These are phyloP conservation scores for Phrynocephalus guinanensis DNA, from an alignment of 2,797 vertebrate species.

Conservation along the genomic window DNA sequence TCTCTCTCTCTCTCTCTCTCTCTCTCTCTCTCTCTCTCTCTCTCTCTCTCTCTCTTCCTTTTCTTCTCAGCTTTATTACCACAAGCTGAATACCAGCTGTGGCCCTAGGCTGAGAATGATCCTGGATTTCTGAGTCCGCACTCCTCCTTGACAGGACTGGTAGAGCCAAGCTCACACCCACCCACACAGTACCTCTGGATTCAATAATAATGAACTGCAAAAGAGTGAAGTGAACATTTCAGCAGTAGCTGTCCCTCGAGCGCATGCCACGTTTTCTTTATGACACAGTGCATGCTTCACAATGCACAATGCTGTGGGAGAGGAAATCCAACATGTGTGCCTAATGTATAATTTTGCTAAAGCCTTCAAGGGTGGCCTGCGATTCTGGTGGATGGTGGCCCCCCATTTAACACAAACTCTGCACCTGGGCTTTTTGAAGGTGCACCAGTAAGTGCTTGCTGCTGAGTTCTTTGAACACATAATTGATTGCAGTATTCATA, in stretches of 20 bases:
- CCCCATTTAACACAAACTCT: constrained; percentile 33
- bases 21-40: background rate
- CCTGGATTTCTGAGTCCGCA: background rate
- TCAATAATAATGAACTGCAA: background rate
- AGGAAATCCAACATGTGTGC: background rate
- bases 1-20: background rate
- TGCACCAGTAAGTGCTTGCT: constrained; percentile 23
- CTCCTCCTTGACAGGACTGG: no score
- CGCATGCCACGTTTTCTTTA: constrained; percentile 46
- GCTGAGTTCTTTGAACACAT: constrained; percentile 14
- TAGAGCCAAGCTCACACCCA: no score
- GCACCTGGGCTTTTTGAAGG: constrained; percentile 55
- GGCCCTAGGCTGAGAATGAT: background rate
- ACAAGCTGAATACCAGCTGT: background rate
- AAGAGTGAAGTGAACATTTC: background rate
- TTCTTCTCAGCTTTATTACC: background rate
- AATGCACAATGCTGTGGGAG: background rate
- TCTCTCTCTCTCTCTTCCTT: background rate
- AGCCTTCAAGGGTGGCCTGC: constrained; percentile 46
- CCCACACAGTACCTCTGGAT: background rate
- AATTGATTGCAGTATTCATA: constrained; percentile 54
- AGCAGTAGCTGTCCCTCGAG: constrained; percentile 22
- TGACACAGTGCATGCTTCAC: constrained; percentile 22
- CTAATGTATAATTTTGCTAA: constrained; percentile 10
- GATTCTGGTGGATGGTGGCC: constrained; percentile 39